Percentiles rank a stretch among this genome's conserved stretches.
These are phyloP conservation scores for Aleiodes alternator DNA, from an alignment of 2,888 invertebrate genomes.

Conservation along the genomic window DNA sequence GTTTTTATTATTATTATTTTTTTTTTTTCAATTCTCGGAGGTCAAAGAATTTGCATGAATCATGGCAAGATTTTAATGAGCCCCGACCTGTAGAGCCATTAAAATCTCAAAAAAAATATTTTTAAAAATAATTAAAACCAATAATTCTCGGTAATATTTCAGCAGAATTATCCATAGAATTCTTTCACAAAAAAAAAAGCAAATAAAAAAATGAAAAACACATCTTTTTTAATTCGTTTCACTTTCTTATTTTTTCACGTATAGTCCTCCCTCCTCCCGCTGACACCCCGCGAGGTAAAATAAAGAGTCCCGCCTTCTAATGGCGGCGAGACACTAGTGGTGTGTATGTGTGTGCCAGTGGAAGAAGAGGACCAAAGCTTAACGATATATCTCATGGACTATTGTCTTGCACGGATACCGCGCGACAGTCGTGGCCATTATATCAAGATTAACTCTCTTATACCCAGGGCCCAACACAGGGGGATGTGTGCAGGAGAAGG, in stretches of 20 bases:
- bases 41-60: constrained; percentile 8
- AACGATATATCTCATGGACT: constrained; percentile 74
- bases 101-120: not conserved
- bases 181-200: not conserved
- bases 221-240: constrained; percentile 11
- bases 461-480: constrained; percentile 16
- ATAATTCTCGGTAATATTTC: not conserved
- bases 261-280: constrained; percentile 38
- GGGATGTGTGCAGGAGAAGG: constrained; percentile 36
- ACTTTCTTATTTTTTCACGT: constrained; percentile 31
- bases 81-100: not conserved
- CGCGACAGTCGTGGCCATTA: constrained; percentile 74
- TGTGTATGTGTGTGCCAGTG: constrained; percentile 42
- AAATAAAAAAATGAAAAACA: not conserved
- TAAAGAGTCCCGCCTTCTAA: constrained; percentile 54
- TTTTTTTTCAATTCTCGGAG: not conserved
- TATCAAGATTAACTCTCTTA: constrained; percentile 74
- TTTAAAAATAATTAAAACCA: constrained; percentile 1
- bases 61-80: not conserved
- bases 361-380: constrained; percentile 67
- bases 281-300: constrained; percentile 51
- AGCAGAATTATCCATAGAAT: not conserved
- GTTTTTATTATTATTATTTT: too few species aligned
- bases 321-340: constrained; percentile 47
- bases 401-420: constrained; percentile 69